These are phyloP conservation scores for Elysia crispata DNA, from an alignment of 2,888 invertebrate genomes.

Conservation along the genomic window DNA sequence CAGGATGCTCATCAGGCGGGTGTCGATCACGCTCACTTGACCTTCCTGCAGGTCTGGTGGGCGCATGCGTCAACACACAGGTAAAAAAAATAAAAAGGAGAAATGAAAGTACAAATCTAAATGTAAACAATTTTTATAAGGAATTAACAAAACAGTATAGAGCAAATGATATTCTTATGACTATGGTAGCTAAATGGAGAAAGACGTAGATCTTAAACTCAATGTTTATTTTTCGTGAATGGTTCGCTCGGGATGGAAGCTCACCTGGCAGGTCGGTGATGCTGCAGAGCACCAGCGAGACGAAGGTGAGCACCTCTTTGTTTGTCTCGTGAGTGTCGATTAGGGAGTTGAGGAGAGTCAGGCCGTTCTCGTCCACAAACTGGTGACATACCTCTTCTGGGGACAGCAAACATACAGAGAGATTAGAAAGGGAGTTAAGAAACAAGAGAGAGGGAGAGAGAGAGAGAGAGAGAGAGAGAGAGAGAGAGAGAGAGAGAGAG, in stretches of 20 bases:
- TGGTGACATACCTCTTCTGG: conserved; percentile 54
- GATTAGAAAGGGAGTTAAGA: neutral
- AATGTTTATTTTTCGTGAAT: too few relatives aligned
- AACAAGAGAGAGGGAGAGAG: neutral
- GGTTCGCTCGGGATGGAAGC: too few relatives aligned
- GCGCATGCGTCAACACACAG: too few relatives aligned
- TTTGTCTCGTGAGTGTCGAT: conserved; percentile 3
- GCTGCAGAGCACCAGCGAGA: conserved; percentile 51
- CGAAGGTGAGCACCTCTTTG: conserved; percentile 50
- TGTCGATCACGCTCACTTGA: conserved; percentile 44
- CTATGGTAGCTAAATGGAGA: too few relatives aligned
- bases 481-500: conserved; percentile 10
- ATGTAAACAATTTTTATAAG: too few relatives aligned
- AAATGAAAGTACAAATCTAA: too few relatives aligned
- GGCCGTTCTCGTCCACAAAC: conserved; percentile 54
- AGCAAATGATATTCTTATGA: too few relatives aligned
- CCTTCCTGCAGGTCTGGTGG: conserved; percentile 35
- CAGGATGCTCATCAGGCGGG: conserved; percentile 48
- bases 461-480: conserved; percentile 24
- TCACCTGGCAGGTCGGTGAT: conserved; percentile 50
- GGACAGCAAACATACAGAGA: neutral
- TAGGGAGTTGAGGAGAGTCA: conserved; percentile 46
- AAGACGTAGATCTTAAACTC: too few relatives aligned
- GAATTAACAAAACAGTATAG: too few relatives aligned
- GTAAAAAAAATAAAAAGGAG: too few relatives aligned